Percentiles rank a stretch among this genome's conserved stretches.
Evolutionary conservation across 2,113 vertebrate genomes (phyloP).

Genomic region (Asarcornis scutulata): DNA sequence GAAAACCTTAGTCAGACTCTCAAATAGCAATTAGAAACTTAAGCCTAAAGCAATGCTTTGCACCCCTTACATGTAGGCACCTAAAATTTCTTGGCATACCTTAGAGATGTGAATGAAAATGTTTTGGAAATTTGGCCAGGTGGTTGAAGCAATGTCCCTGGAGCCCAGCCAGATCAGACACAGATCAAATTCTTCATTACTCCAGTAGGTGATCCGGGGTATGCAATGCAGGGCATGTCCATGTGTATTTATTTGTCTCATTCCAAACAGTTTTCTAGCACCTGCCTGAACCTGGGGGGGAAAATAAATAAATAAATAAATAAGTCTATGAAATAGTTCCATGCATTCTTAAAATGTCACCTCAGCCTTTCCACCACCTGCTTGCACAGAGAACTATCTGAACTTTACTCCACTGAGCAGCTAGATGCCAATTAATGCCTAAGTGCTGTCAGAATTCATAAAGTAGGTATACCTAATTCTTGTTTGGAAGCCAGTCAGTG

Average conservation of each 20-base stretch:
- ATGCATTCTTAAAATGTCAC: neutral
- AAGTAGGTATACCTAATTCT: constrained; percentile 1
- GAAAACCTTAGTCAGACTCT: neutral
- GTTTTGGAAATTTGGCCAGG: neutral
- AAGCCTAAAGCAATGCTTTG: neutral
- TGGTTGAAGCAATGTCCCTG: neutral
- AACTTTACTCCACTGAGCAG: constrained; percentile 11
- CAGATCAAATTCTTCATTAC: neutral
- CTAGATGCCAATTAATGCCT: constrained; percentile 44
- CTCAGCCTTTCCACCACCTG: neutral
- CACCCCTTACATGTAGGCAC: neutral
- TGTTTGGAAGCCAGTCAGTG: neutral
- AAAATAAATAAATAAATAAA: neutral
- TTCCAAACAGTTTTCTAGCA: neutral
- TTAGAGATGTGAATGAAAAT: neutral
- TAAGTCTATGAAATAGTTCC: neutral
- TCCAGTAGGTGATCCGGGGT: neutral
- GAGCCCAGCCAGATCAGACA: neutral
- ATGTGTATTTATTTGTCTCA: neutral
- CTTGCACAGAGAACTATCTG: neutral
- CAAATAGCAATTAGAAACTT: neutral
- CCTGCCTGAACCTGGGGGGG: neutral
- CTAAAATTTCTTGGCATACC: neutral
- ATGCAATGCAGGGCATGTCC: neutral
- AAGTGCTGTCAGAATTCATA: constrained; percentile 40